Conservation (phyloP, 2,888 invertebrate species). For the Byasa hedistus region DNA sequence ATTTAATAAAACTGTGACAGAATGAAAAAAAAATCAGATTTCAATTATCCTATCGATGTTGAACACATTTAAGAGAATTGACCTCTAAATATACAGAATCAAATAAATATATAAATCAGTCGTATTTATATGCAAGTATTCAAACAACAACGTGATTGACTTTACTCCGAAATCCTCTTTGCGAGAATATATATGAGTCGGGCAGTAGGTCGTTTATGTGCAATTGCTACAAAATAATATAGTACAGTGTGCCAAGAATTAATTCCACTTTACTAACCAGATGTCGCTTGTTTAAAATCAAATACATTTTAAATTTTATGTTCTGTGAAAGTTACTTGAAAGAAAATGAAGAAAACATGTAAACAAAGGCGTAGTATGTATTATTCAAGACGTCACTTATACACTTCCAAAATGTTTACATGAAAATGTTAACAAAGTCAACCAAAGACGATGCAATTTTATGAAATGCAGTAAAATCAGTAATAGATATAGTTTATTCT, state of each 20-base stretch:
- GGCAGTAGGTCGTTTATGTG: neutral
- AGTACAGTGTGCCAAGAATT: neutral
- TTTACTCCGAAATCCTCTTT: neutral
- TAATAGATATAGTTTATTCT: neutral
- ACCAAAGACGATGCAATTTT: neutral
- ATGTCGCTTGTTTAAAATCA: neutral
- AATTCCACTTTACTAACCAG: neutral
- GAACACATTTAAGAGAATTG: too few relatives aligned
- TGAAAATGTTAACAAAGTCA: neutral
- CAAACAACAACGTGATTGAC: neutral
- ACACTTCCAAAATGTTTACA: neutral
- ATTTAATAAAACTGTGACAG: too few relatives aligned
- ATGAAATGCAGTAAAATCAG: neutral
- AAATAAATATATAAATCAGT: too few relatives aligned
- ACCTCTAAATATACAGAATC: too few relatives aligned
- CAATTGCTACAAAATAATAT: neutral
- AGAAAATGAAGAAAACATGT: neutral
- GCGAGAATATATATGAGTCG: neutral
- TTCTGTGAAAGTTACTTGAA: slow-evolving; percentile 3
- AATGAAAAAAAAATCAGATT: too few relatives aligned
- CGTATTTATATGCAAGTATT: too few relatives aligned
- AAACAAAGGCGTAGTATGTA: neutral
- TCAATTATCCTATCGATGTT: too few relatives aligned
- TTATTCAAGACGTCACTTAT: neutral
- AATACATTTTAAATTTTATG: neutral